Evolutionary conservation across 2,888 invertebrate genomes (phyloP).

Genomic region (Tupiocoris notatus): DNA sequence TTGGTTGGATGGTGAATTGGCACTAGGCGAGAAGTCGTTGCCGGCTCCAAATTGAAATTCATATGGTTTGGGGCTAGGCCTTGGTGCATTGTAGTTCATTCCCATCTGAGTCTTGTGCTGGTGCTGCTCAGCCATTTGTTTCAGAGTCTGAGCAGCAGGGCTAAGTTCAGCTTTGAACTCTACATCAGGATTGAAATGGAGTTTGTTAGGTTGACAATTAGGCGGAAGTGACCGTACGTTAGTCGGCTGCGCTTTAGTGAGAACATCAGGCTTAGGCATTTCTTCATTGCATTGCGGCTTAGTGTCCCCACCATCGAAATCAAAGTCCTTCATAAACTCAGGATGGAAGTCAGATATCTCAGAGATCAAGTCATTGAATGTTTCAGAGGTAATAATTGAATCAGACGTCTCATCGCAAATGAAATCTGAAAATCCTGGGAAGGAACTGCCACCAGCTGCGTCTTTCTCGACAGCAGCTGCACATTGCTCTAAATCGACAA

Average conservation of each 20-base stretch:
- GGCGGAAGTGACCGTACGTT: conserved; percentile 19
- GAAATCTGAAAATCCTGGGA: conserved; percentile 75
- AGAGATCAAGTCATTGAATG: conserved; percentile 82
- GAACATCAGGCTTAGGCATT: conserved; percentile 22
- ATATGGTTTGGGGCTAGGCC: conserved; percentile 53
- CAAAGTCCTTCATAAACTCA: conserved; percentile 77
- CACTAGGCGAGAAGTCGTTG: conserved; percentile 42
- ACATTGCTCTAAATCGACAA: conserved; percentile 80
- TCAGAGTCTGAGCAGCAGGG: conserved; percentile 90
- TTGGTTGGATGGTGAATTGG: conserved; percentile 12
- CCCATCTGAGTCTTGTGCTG: conserved; percentile 78
- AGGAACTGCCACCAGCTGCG: conserved; percentile 67
- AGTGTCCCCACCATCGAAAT: conserved; percentile 61
- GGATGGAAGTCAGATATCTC: conserved; percentile 80
- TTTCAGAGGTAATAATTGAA: conserved; percentile 71
- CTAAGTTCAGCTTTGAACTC: conserved; percentile 68
- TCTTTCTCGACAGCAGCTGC: conserved; percentile 84
- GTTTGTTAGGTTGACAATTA: conserved; percentile 20
- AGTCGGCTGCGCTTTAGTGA: conserved; percentile 33
- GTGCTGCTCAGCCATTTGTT: conserved; percentile 96
- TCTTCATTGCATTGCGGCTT: conserved; percentile 41
- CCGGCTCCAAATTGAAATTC: conserved; percentile 19
- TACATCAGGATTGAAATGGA: conserved; percentile 46
- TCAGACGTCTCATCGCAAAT: conserved; percentile 81
- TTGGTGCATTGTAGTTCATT: conserved; percentile 56